Evolutionary conservation across 2,113 vertebrate species (phyloP).

Genomic region (human): GRCh38 chr20:13200501-13201000

Average conservation of each 20-base stretch:
- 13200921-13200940: conserved; percentile 59
- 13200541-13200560: background rate
- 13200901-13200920: conserved; percentile 77
- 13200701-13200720: background rate
- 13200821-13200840: conserved; percentile 70
- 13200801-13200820: background rate
- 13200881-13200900: conserved; percentile 76
- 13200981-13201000: conserved; percentile 44
- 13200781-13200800: background rate
- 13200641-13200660: background rate
- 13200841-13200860: conserved; percentile 75
- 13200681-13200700: background rate
- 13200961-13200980: conserved; percentile 57
- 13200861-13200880: conserved; percentile 71
- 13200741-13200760: background rate
- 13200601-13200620: conserved; percentile 9
- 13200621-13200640: background rate
- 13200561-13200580: background rate
- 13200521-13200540: background rate
- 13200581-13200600: conserved; percentile 23
- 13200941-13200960: conserved; percentile 75
- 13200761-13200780: conserved; percentile 52
- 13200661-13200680: background rate
- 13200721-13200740: conserved; percentile 23
- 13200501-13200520: background rate